These are phyloP conservation scores for Drosophila melanosoma DNA, from an alignment of 2,888 invertebrate species.

Conservation along the genomic window DNA sequence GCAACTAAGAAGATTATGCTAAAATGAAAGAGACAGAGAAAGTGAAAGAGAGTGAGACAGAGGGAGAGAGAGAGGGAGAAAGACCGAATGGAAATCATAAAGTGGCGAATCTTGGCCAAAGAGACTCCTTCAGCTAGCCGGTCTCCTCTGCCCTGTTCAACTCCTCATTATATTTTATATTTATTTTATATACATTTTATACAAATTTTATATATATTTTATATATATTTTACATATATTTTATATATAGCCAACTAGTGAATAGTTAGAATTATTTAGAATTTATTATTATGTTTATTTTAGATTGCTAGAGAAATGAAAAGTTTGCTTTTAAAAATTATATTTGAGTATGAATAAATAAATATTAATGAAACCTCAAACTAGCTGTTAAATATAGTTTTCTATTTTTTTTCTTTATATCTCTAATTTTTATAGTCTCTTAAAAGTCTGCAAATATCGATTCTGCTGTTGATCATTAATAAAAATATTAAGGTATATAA, in stretches of 20 bases:
- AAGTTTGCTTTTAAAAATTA: neutral
- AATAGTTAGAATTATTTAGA: too few species aligned
- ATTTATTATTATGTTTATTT: too few species aligned
- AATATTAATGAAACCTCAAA: neutral
- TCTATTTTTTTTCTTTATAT: neutral
- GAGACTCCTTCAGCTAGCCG: neutral
- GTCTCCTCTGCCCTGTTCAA: neutral
- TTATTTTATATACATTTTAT: neutral
- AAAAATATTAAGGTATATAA: neutral
- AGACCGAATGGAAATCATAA: constrained; percentile 9
- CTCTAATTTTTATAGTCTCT: neutral
- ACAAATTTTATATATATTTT: constrained; percentile 9
- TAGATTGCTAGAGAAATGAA: neutral
- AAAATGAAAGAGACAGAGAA: neutral
- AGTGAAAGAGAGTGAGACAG: neutral
- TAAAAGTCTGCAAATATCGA: neutral
- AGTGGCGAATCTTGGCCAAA: constrained; percentile 14
- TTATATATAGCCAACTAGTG: too few species aligned
- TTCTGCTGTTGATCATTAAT: neutral
- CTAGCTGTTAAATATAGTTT: neutral
- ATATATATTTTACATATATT: too few species aligned
- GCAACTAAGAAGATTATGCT: constrained; percentile 12
- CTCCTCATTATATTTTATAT: constrained; percentile 8
- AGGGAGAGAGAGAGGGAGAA: neutral
- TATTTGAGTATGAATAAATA: neutral